Conservation (phyloP, 2,888 invertebrate species). For the Cyrtodaria siliqua region DNA sequence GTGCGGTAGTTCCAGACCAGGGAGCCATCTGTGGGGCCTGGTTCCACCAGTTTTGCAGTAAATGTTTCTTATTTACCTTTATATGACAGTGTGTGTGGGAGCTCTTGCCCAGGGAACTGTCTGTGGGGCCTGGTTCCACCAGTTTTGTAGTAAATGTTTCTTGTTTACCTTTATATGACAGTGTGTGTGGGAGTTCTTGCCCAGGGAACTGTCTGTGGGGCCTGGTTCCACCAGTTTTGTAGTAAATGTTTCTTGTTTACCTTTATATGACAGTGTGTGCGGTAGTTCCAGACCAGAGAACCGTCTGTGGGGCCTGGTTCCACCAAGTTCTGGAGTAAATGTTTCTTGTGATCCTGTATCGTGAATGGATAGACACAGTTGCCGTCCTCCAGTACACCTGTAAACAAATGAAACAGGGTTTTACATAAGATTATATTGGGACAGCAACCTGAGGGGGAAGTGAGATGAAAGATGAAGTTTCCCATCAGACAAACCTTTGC, state of each 20-base stretch:
- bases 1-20: too few relatives aligned
- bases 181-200: slow-evolving; percentile 72
- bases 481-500: too few relatives aligned
- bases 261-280: slow-evolving; percentile 72
- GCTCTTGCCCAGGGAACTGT: slow-evolving; percentile 64
- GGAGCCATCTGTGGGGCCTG: too few relatives aligned
- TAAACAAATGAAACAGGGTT: too few relatives aligned
- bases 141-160: slow-evolving; percentile 69
- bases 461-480: too few relatives aligned
- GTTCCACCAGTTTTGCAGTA: too few relatives aligned
- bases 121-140: slow-evolving; percentile 61
- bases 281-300: slow-evolving; percentile 66
- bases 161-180: slow-evolving; percentile 76
- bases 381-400: slow-evolving; percentile 81
- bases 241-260: slow-evolving; percentile 73
- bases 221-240: slow-evolving; percentile 63
- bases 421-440: too few relatives aligned
- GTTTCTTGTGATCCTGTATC: slow-evolving; percentile 74
- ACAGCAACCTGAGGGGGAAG: too few relatives aligned
- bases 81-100: slow-evolving; percentile 72
- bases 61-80: too few relatives aligned
- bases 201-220: slow-evolving; percentile 51
- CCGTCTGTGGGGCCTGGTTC: slow-evolving; percentile 60
- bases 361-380: slow-evolving; percentile 79
- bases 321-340: slow-evolving; percentile 68